A percentile compares a stretch with the other conserved stretches of the same genome.
Evolutionary conservation across 2,888 invertebrate species (phyloP).

Genomic region (Caenorhabditis zanzibari): DNA sequence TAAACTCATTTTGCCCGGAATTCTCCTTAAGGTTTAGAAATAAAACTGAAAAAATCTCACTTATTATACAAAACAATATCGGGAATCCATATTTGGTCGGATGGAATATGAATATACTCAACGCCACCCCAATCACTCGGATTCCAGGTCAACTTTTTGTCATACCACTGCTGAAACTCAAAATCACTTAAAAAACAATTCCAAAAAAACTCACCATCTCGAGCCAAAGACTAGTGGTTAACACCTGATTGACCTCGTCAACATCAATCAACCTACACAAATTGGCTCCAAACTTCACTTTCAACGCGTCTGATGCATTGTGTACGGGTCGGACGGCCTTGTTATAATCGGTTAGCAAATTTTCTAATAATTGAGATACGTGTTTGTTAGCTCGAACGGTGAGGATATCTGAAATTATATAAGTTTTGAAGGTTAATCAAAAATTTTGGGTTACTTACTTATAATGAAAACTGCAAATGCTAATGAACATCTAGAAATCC

Average conservation of each 20-base stretch:
- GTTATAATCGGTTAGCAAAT: slow-evolving; percentile 73
- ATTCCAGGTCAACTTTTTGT: slow-evolving; percentile 94
- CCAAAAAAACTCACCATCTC: slow-evolving; percentile 70
- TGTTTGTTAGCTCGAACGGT: slow-evolving; percentile 57
- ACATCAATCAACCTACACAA: slow-evolving; percentile 76
- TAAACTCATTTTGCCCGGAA: too few species aligned
- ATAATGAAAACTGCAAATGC: slow-evolving; percentile 26
- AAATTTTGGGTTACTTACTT: slow-evolving; percentile 20
- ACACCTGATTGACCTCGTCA: slow-evolving; percentile 77
- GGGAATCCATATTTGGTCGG: slow-evolving; percentile 96
- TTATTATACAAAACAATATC: slow-evolving; percentile 96
- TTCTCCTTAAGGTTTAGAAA: too few species aligned
- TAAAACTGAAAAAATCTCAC: slow-evolving; percentile 84
- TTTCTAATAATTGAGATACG: slow-evolving; percentile 71
- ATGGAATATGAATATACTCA: slow-evolving; percentile 94
- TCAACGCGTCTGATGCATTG: slow-evolving; percentile 74
- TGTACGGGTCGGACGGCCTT: slow-evolving; percentile 74
- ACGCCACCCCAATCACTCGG: slow-evolving; percentile 95
- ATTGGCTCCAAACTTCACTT: slow-evolving; percentile 75
- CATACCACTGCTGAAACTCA: slow-evolving; percentile 89
- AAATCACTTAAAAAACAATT: too few species aligned
- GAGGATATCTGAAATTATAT: slow-evolving; percentile 38
- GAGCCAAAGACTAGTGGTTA: slow-evolving; percentile 78
- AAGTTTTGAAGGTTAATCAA: neutral
- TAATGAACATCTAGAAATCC: slow-evolving; percentile 32